Evolutionary conservation across 1,140 invertebrate species (phyloP), one percentile per base, ranked within the genome.

Genomic region (Macrostomum lignano): DNA sequence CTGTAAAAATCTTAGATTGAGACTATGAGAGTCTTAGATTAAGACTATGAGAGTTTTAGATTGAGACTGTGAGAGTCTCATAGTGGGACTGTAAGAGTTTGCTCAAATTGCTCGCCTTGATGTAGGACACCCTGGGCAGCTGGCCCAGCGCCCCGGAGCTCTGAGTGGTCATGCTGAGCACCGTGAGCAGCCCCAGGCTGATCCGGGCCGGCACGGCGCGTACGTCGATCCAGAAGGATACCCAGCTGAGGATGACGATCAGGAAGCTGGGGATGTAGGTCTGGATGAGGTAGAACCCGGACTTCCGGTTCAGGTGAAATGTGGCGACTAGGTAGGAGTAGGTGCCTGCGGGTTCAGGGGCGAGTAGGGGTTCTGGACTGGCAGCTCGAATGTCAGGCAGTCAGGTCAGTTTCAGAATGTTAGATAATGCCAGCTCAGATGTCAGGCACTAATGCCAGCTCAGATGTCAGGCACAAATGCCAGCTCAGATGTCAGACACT

Each of bases 191-290:
- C 5, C 58, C 55, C 2, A 60, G 43, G 7, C 54, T 51, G 15
- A 67, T 63, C 38, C 67, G 45, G 3, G 63, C 66, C 3, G 65
- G 63, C 10, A 61, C 63, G 35, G 65, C 65, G 20, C 63, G 57
- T 14, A 65, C 58, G 40, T 66, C 65, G 35, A 68, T 64, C 77
- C 79, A 88, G 52, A 88, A 88, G 0, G 76, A 81, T 1, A 88
- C 81, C 78, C 79, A 91, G 0, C 75, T 81, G 1, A 91, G 58
- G 1, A 84, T 74, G 1, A 88, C 79, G 15, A 50, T 48, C 7
- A 50, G 36, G 2, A 43, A 26, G 24, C 41, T 42, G 2, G 48
- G 48, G 19, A 50, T 38, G 33, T 46, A 47, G 3, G 46, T 41
- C 30, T 50, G 48, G 1, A 41, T 43, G 5, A 48, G 38, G 30